Evolutionary conservation across 2,888 invertebrate genomes (phyloP).

Genomic region (Aphidoletes aphidimyza): DNA sequence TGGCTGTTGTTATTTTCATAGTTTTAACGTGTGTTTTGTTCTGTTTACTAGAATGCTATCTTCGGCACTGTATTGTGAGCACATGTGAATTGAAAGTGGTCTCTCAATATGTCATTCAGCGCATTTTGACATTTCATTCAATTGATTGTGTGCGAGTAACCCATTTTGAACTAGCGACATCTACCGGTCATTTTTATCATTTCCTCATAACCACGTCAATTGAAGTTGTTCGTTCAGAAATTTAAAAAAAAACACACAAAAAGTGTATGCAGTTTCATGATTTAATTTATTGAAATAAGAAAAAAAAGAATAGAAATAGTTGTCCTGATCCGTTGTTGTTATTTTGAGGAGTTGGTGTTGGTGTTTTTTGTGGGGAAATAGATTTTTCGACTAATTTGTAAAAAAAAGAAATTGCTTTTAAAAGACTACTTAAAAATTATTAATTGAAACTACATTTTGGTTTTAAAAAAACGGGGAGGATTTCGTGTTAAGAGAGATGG

Average conservation of each 20-base stretch:
- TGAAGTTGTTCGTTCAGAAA: no score
- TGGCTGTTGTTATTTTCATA: constrained; percentile 66
- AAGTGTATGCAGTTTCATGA: no score
- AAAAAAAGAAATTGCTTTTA: no score
- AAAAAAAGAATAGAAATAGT: neutral
- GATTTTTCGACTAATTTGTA: neutral
- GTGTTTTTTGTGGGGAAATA: neutral
- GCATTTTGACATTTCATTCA: neutral
- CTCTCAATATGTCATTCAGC: neutral
- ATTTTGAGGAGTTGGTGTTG: neutral
- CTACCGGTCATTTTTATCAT: neutral
- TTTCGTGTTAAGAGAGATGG: no score
- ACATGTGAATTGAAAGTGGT: neutral
- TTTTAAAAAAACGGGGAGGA: no score
- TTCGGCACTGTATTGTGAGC: constrained; percentile 1
- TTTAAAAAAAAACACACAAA: no score
- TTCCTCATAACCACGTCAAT: neutral
- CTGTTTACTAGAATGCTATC: neutral
- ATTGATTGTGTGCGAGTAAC: neutral
- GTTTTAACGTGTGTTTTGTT: neutral
- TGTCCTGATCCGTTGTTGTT: no score
- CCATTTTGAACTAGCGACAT: neutral
- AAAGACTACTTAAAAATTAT: no score
- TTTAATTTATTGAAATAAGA: neutral
- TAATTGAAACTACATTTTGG: no score